Percentiles rank a stretch among this genome's conserved stretches.
phyloP scores from a whole-genome alignment of 2,113 vertebrate genomes.

The Cricetomys ansorgei region DNA sequence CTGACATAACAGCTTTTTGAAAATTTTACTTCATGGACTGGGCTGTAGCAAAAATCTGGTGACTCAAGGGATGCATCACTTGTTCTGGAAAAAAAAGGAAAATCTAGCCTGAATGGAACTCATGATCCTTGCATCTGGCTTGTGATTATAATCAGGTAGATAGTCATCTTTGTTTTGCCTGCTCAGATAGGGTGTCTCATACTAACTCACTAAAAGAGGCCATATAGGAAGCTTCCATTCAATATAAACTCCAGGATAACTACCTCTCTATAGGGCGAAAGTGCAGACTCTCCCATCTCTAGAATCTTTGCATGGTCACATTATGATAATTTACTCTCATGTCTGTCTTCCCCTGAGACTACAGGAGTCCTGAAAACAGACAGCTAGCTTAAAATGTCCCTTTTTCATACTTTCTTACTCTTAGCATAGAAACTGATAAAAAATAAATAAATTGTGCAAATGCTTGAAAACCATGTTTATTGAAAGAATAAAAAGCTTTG shows the following conservation, averaged over 20 bases:
- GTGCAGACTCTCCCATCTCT: not conserved
- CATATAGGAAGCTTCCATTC: not conserved
- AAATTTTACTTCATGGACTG: not conserved
- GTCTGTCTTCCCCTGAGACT: not conserved
- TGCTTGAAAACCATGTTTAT: not conserved
- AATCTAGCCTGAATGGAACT: not conserved
- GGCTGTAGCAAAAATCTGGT: not conserved
- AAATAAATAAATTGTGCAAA: not conserved
- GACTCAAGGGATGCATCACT: not conserved
- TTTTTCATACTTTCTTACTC: not conserved
- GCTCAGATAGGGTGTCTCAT: not conserved
- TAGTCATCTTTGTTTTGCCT: not conserved
- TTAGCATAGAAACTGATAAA: not conserved
- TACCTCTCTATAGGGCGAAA: not conserved
- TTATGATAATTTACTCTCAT: not conserved
- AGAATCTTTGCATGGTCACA: not conserved
- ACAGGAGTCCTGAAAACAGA: not conserved
- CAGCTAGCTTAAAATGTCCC: not conserved
- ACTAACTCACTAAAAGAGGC: not conserved
- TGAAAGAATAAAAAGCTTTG: not conserved
- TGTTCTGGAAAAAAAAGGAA: not conserved
- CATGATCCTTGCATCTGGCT: not conserved
- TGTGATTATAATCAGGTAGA: not conserved
- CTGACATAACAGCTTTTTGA: not conserved
- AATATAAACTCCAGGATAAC: not conserved